Conservation (phyloP, 1,140 invertebrate species). For the Cardiocondyla obscurior region DNA sequence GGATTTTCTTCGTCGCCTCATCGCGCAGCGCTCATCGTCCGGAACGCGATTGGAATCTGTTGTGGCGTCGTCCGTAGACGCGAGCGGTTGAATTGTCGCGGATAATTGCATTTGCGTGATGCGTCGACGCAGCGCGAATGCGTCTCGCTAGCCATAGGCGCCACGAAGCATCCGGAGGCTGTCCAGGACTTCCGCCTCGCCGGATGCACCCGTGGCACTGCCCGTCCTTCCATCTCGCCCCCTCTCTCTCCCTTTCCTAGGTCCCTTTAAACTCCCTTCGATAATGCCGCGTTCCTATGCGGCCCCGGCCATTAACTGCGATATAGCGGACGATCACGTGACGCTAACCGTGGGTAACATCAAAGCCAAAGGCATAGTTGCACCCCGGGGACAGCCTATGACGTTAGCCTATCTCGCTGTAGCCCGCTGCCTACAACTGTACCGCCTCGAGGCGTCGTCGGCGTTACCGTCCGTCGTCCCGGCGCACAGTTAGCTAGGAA, state of each 20-base stretch:
- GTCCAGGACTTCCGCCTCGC: slow-evolving; percentile 50
- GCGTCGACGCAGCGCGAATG: slow-evolving; percentile 69
- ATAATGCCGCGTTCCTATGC: slow-evolving; percentile 64
- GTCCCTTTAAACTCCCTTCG: slow-evolving; percentile 46
- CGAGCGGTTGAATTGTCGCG: slow-evolving; percentile 66
- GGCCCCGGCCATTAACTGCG: slow-evolving; percentile 79
- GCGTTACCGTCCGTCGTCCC: slow-evolving; percentile 41
- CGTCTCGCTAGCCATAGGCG: slow-evolving; percentile 65
- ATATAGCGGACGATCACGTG: slow-evolving; percentile 78
- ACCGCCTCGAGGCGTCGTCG: slow-evolving; percentile 60
- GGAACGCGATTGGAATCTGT: background rate
- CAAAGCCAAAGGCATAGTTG: slow-evolving; percentile 84
- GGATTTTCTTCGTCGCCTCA: background rate
- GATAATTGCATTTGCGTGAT: slow-evolving; percentile 79
- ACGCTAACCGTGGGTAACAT: slow-evolving; percentile 78
- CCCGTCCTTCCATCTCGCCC: background rate
- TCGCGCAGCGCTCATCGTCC: background rate
- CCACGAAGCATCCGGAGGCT: slow-evolving; percentile 61
- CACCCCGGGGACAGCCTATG: slow-evolving; percentile 74
- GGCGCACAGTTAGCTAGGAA: slow-evolving; percentile 12
- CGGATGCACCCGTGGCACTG: slow-evolving; percentile 30
- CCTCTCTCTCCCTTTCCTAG: background rate
- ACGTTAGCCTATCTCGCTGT: slow-evolving; percentile 60
- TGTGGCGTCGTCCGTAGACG: background rate
- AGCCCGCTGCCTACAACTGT: slow-evolving; percentile 49